These are phyloP conservation scores for Neodon shergylaensis DNA, from an alignment of 2,113 vertebrate genomes.

Conservation along the genomic window DNA sequence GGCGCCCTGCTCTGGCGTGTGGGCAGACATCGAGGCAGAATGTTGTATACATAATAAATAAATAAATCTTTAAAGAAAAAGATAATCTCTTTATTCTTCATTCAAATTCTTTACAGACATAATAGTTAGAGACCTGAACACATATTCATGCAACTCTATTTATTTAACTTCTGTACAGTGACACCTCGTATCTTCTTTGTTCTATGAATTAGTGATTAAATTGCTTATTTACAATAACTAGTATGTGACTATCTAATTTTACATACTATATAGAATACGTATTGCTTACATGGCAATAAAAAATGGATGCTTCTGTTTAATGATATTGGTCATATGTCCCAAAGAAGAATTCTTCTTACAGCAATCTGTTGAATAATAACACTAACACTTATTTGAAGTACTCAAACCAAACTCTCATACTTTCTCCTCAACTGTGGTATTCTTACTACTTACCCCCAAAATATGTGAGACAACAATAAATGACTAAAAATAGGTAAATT, in stretches of 20 bases:
- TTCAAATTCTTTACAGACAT: not conserved
- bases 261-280: not conserved
- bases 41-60: too few relatives aligned
- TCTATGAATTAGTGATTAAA: conserved; percentile 22
- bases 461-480: not conserved
- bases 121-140: not conserved
- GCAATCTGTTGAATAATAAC: not conserved
- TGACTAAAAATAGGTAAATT: not conserved
- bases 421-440: not conserved
- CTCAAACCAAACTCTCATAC: not conserved
- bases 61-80: too few relatives aligned
- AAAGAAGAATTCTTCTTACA: conserved; percentile 14
- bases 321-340: not conserved
- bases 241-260: conserved; percentile 16
- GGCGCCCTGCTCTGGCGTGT: too few relatives aligned
- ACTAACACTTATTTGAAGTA: not conserved
- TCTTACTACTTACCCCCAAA: not conserved
- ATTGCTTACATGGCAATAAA: not conserved
- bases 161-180: not conserved
- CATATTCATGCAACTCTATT: not conserved
- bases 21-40: too few relatives aligned
- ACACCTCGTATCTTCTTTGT: not conserved
- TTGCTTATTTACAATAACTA: not conserved
- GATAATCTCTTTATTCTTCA: not conserved
- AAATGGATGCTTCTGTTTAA: not conserved